Base-by-base conservation (phyloP, 2,888 invertebrate species). In the Troides oblongomaculatus region DNA sequence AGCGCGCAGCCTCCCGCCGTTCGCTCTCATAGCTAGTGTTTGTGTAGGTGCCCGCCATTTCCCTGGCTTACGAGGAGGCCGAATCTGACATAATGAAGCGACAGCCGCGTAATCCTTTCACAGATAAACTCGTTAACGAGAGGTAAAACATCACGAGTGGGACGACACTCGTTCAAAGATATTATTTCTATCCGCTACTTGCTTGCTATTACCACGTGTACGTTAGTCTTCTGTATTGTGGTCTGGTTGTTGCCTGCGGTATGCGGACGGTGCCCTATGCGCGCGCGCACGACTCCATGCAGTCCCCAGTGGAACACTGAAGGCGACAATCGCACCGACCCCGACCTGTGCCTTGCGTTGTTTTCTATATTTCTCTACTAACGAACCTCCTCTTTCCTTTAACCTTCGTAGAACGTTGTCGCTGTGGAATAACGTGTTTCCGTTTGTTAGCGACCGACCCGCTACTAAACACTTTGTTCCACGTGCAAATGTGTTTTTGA, bases 21-120 rank as follows among this genome's bases (percentile, higher is more conserved):
- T 76, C 84, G 88, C 89, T 91, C 92, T 90, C 89, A 82, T 86
- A 82, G 90, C 91, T 93, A 91, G 91, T 92, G 86, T 93, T 89
- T 93, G 92, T 90, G 89, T 94, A 97, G 98, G 97, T 97, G 94
- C 98, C 98, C 93, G 98, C 98, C 94, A 98, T 98, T 94, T 98
- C 98, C 93, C 95, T 98, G 95, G 98, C 98, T 93, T 98, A 98
- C 95, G 98, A 98, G 95, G 96, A 97, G 94, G 97, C 98, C 93
- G 98, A 98, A 95, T 97, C 97, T 93, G 98, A 98, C 96, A 98
- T 98, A 93, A 98, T 98, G 98, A 98, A 98, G 96, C 96, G 98
- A 93, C 96, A 97, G 94, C 98, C 98, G 93, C 96, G 98, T 95
- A 96, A 98, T 94, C 98, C 98, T 94, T 96, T 97, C 95, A 95